Percentiles rank a stretch among this genome's conserved stretches.
Conservation (phyloP, 2,888 invertebrate genomes). For the Macrophya alboannulata region DNA sequence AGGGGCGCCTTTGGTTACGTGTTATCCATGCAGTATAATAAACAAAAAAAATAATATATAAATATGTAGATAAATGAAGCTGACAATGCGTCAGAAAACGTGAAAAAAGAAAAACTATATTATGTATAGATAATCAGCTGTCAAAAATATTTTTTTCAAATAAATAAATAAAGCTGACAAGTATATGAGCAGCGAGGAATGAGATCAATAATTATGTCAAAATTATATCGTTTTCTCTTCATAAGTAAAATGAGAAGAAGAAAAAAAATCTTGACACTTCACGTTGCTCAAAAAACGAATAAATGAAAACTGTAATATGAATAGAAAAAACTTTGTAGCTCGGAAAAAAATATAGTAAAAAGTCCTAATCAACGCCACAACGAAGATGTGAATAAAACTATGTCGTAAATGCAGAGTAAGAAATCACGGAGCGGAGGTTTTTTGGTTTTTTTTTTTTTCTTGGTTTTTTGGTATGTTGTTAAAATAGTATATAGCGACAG, state of each 20-base stretch:
- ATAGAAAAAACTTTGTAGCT: not conserved
- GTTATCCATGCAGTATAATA: conserved; percentile 54
- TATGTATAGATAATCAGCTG: conserved; percentile 1
- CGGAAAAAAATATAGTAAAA: not conserved
- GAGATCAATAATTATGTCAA: conserved; percentile 22
- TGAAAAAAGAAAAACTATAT: conserved; percentile 11
- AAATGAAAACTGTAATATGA: not conserved
- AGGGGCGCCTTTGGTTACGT: conserved; percentile 54
- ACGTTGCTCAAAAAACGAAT: not conserved
- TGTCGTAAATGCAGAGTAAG: conserved; percentile 35
- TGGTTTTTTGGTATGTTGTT: not conserved
- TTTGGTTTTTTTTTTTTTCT: not conserved
- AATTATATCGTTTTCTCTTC: not conserved
- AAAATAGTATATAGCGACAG: conserved; percentile 5
- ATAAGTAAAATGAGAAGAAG: not conserved
- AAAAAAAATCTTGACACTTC: not conserved
- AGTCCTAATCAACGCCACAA: not conserved
- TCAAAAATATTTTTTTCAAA: not conserved
- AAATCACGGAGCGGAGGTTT: conserved; percentile 17
- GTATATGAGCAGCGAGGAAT: not conserved
- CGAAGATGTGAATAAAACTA: conserved; percentile 1
- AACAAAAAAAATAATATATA: conserved; percentile 6
- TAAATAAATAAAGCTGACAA: not conserved
- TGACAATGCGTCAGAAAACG: conserved; percentile 15
- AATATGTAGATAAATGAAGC: conserved; percentile 9